Evolutionary conservation across 2,113 vertebrate species (phyloP).

Genomic region (Phasianus colchicus): DNA sequence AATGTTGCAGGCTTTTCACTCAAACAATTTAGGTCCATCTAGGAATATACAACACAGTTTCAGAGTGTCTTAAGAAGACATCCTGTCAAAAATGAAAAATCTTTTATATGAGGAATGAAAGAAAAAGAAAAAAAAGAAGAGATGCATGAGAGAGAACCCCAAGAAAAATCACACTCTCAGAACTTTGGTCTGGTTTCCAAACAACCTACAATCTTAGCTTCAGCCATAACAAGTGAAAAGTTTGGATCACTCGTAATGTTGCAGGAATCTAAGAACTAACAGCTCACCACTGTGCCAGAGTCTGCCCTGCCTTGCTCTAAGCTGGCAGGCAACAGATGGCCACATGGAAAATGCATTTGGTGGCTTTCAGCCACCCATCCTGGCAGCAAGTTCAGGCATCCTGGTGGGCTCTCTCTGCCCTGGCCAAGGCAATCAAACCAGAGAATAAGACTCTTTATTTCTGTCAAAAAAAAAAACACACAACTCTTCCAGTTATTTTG

Average conservation of each 20-base stretch:
- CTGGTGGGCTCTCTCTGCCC: fast-evolving
- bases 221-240: not conserved
- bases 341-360: not conserved
- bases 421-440: fast-evolving
- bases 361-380: not conserved
- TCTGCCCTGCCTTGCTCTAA: no score
- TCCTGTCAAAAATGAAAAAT: not conserved
- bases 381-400: not conserved
- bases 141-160: not conserved
- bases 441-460: not conserved
- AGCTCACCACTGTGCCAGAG: not conserved
- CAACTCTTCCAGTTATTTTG: fast-evolving
- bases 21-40: not conserved
- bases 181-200: not conserved
- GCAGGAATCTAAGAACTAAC: not conserved
- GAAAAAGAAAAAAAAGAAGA: not conserved
- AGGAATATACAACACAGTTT: not conserved
- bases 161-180: not conserved
- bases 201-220: not conserved
- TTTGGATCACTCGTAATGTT: not conserved
- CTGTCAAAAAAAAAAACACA: not conserved
- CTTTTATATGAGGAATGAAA: not conserved
- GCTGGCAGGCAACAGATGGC: not conserved
- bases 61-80: not conserved
- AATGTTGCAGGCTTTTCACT: not conserved